Percentiles rank a stretch among this genome's conserved stretches.
phyloP scores from a whole-genome alignment of 2,888 invertebrate genomes.

The Acanthosepion lycidas region DNA sequence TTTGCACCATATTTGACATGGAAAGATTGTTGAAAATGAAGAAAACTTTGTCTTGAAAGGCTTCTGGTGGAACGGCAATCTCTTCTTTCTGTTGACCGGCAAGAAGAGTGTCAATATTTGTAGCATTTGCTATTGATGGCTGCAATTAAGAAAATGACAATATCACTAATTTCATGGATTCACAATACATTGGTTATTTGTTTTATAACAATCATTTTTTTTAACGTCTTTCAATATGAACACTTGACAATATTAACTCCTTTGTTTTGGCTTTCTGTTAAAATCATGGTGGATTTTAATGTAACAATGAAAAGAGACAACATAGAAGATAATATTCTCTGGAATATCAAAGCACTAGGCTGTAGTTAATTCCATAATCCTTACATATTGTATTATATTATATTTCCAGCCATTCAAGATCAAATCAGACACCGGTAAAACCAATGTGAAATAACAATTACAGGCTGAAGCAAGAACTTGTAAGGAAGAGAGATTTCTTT shows the following conservation, averaged over 20 bases:
- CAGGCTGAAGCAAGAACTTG: no score
- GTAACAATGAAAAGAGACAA: no score
- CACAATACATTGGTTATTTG: background rate
- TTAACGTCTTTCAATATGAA: background rate
- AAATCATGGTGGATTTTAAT: no score
- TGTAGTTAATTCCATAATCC: no score
- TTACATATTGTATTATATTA: no score
- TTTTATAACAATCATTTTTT: background rate
- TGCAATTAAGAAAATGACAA: conserved; percentile 56
- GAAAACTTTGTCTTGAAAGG: conserved; percentile 96
- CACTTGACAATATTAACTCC: no score
- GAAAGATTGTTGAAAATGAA: conserved; percentile 99
- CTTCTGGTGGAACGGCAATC: conserved; percentile 89
- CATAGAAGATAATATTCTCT: no score
- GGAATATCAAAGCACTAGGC: no score
- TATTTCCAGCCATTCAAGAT: no score
- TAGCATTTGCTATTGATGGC: conserved; percentile 96
- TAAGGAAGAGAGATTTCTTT: background rate
- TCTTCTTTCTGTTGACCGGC: conserved; percentile 87
- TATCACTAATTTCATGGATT: background rate
- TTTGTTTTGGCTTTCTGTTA: no score
- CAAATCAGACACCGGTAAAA: no score
- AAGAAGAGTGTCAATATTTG: conserved; percentile 96
- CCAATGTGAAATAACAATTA: no score
- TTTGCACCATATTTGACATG: conserved; percentile 92